These are phyloP conservation scores for Halichoerus grypus DNA, from an alignment of 2,113 vertebrate genomes.

Conservation along the genomic window DNA sequence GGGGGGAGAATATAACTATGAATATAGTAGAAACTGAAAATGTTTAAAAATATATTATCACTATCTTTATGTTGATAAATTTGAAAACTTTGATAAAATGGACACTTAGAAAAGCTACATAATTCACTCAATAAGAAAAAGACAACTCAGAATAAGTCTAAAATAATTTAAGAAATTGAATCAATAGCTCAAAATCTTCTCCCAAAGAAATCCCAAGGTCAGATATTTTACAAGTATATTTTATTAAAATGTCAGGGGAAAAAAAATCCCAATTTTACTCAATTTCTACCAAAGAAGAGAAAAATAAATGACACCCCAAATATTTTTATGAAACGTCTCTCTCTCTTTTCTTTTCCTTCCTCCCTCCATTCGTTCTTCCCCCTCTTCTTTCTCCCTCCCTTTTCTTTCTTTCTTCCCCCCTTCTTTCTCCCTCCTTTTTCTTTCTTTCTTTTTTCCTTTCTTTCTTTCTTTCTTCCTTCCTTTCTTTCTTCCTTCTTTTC, in stretches of 20 bases:
- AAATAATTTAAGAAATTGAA: constrained; percentile 18
- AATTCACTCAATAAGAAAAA: neutral
- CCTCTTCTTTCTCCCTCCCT: too few species aligned
- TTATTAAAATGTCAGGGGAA: neutral
- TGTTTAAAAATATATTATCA: neutral
- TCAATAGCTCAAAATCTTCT: neutral
- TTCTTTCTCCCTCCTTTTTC: accelerated
- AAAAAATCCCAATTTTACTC: neutral
- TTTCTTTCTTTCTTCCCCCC: too few species aligned
- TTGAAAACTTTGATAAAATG: neutral
- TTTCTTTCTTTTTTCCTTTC: neutral
- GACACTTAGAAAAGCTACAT: neutral
- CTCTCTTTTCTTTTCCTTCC: neutral
- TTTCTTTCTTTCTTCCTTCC: too few species aligned
- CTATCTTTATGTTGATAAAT: neutral
- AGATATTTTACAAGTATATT: neutral
- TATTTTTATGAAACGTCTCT: neutral
- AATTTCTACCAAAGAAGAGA: neutral
- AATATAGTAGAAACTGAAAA: neutral
- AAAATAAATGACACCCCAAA: neutral
- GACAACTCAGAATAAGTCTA: neutral
- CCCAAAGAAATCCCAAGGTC: neutral
- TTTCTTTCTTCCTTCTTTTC: accelerated
- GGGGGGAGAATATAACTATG: neutral
- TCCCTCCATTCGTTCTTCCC: neutral